phyloP scores from a whole-genome alignment of 2,888 invertebrate species.

The Dasysyrphus albostriatus region DNA sequence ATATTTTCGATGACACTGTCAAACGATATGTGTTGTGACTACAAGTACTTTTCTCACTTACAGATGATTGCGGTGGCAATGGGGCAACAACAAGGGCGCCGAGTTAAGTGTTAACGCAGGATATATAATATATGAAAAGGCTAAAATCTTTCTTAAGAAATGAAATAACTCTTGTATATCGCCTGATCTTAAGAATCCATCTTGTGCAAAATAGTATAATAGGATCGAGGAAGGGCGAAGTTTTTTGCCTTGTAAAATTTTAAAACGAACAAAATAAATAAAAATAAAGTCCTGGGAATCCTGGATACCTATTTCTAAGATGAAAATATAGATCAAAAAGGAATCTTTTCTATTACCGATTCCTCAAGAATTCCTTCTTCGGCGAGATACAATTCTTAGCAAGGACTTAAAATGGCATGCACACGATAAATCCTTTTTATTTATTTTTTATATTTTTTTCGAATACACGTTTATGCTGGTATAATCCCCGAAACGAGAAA shows the following conservation, averaged over 20 bases:
- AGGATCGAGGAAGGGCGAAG: background rate
- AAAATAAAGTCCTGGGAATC: slow-evolving; percentile 1
- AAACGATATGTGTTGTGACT: slow-evolving; percentile 34
- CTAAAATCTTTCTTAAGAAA: slow-evolving; percentile 12
- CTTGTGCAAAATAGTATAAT: background rate
- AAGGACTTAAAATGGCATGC: slow-evolving; percentile 5
- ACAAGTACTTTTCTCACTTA: slow-evolving; percentile 59
- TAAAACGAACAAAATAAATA: slow-evolving; percentile 7
- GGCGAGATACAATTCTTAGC: background rate
- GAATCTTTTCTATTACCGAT: slow-evolving; percentile 62
- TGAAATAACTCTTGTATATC: slow-evolving; percentile 27
- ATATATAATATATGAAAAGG: background rate
- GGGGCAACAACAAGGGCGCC: slow-evolving; percentile 43
- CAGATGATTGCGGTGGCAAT: slow-evolving; percentile 54
- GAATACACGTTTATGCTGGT: slow-evolving; percentile 10
- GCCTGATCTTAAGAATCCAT: background rate
- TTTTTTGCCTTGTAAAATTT: background rate
- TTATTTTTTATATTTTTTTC: background rate
- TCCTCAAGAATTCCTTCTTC: slow-evolving; percentile 48
- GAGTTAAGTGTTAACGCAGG: slow-evolving; percentile 36
- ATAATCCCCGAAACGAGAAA: slow-evolving; percentile 30
- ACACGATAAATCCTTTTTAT: slow-evolving; percentile 13
- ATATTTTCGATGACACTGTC: slow-evolving; percentile 27
- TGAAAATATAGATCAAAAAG: background rate
- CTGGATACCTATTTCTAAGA: slow-evolving; percentile 3